Evolutionary conservation across 2,797 vertebrate genomes (phyloP), one percentile per base, ranked within the genome.

Genomic region (Gobionotothen gibberifrons): DNA sequence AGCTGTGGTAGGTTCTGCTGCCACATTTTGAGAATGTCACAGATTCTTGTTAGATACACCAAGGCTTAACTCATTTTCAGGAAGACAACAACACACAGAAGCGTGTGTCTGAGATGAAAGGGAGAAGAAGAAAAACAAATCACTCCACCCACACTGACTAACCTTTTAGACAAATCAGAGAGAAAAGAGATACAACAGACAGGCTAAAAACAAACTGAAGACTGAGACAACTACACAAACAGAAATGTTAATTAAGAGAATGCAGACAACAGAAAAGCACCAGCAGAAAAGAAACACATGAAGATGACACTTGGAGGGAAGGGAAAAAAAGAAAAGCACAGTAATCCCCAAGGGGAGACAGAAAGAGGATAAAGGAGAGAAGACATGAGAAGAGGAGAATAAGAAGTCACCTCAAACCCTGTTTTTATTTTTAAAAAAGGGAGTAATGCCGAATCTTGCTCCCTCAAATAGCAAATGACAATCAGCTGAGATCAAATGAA

Each of bases 181-280:
- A 10, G 48, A 48, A 19, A 72, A 60, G 32, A 36, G 13, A 26
- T 26, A 26, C 7, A 72, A 68, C 7, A 62, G 29, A 72, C 40
- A 51, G 44, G 54, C 29, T 61, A 29, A 46, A 58, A 76, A 66
- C 39, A 71, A 69, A 58, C 52, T 42, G 57, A 74, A 40, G 19
- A 46, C 36, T 71, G 49, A 66, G 54, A 44, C 32, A 63, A 44
- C 29, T 12, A 51, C 61, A 69, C 60, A 79, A 69, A 71, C 44
- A 54, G 47, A 52, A 61, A 73, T 72, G 53, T 79, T 87, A 85
- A 90, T 86, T 85, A 77, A 76, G 40, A 69, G 42, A 66, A 72
- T 22, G 51, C 58, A 74, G 14, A 55, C 74, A 72, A 67, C 36
- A 64, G 16, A 57, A 60, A n/a, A 52, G 65, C 51, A 54, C 1